These are phyloP conservation scores for Hemicentrotus pulcherrimus DNA, from an alignment of 35 echinoderm and acorn worm genomes.

Conservation along the genomic window DNA sequence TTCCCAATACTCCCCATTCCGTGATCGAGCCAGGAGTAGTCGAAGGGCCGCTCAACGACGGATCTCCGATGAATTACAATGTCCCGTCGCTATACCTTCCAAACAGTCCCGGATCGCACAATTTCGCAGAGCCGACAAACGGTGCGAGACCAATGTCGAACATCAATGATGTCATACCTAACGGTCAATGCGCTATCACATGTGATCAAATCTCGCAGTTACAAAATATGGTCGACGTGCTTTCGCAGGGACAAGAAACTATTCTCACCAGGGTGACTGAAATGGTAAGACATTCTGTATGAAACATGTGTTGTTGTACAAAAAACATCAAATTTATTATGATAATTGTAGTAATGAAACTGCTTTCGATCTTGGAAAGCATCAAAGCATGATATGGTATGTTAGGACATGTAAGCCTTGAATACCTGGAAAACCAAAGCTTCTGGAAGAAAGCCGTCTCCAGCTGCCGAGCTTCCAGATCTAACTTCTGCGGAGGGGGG, in stretches of 20 bases:
- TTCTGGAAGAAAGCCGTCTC: too few species aligned
- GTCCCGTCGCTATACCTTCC: constrained; percentile 14
- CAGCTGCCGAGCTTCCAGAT: too few species aligned
- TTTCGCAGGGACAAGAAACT: constrained; percentile 40
- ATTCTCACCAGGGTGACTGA: constrained; percentile 52
- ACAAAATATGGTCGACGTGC: constrained; percentile 47
- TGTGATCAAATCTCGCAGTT: constrained; percentile 61
- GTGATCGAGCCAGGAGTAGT: neutral
- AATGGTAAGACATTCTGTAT: constrained; percentile 51
- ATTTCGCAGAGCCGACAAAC: constrained; percentile 27
- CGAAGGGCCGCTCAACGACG: constrained; percentile 34
- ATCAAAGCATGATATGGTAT: too few species aligned
- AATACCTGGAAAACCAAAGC: too few species aligned
- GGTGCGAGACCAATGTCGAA: neutral
- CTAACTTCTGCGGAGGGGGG: too few species aligned
- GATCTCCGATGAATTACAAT: neutral
- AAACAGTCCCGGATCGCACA: neutral
- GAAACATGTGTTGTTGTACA: neutral
- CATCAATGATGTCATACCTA: neutral
- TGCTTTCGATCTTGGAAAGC: too few species aligned
- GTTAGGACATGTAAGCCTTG: too few species aligned
- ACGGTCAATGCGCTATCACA: constrained; percentile 54
- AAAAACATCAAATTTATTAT: too few species aligned
- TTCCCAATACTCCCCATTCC: neutral
- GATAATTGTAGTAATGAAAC: too few species aligned